A percentile compares a stretch with the other conserved stretches of the same genome.
phyloP scores from a whole-genome alignment of 2,113 vertebrate species.

The Ceratotherium simum region DNA sequence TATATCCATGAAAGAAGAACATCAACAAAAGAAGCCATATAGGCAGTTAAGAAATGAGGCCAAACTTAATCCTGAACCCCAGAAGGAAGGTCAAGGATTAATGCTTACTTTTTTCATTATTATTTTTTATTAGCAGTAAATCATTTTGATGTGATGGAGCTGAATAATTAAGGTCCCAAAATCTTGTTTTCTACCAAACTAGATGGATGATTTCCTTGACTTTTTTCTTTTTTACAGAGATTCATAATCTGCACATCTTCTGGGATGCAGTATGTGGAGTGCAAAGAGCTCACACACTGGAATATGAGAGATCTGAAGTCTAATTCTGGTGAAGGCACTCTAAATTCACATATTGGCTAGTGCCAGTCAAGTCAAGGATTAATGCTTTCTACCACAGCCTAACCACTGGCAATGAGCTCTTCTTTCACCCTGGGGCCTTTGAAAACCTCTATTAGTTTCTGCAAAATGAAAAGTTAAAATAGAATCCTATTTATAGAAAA shows the following conservation, averaged over 20 bases:
- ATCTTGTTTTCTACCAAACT: constrained; percentile 27
- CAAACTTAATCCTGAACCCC: background rate
- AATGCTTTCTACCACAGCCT: background rate
- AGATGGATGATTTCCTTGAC: background rate
- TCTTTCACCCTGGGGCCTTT: constrained; percentile 1
- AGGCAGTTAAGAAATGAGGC: constrained; percentile 9
- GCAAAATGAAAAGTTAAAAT: constrained; percentile 55
- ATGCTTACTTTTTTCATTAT: background rate
- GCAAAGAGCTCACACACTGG: background rate
- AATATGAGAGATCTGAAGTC: background rate
- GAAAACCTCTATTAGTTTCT: constrained; percentile 43
- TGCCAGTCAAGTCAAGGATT: background rate
- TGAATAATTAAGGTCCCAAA: background rate
- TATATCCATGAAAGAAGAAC: background rate
- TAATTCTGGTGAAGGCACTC: background rate
- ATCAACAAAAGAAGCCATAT: constrained; percentile 36
- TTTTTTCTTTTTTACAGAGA: background rate
- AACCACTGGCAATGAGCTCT: background rate
- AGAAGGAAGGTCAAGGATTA: background rate
- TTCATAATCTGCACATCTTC: background rate
- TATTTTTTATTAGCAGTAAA: constrained; percentile 1
- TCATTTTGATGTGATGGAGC: background rate
- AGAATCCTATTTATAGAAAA: constrained; percentile 45
- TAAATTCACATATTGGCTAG: background rate
- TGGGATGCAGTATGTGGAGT: background rate